Conservation (phyloP, 92 coral and sea anemone genomes). For the Pocillopora grandis region DNA sequence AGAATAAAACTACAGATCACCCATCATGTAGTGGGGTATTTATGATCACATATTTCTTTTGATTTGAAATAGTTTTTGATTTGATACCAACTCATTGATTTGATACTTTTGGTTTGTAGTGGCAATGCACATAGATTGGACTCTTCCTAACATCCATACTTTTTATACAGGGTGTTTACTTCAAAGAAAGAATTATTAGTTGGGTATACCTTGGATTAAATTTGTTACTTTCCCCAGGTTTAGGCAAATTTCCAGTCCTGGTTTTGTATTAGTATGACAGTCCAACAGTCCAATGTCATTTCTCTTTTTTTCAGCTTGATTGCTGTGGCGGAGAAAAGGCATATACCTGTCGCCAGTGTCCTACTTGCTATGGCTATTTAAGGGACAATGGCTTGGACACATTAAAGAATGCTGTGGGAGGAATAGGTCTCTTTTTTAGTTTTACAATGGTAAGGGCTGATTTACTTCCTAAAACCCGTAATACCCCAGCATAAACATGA, state of each 20-base stretch:
- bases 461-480: neutral
- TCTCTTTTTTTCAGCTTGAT: neutral
- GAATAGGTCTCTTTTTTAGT: slow-evolving; percentile 94
- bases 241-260: neutral
- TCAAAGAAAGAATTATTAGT: too few species aligned
- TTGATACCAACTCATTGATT: too few species aligned
- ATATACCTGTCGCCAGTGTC: slow-evolving; percentile 22
- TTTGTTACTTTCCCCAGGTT: neutral
- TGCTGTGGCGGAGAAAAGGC: neutral
- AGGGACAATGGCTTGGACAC: slow-evolving; percentile 53
- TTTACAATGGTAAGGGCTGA: slow-evolving; percentile 82
- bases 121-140: too few species aligned
- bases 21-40: slow-evolving; percentile 43
- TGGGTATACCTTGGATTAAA: too few species aligned
- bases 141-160: too few species aligned
- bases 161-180: too few species aligned
- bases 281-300: neutral
- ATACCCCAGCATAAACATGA: too few species aligned
- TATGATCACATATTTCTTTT: neutral
- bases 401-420: slow-evolving; percentile 87
- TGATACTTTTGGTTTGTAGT: too few species aligned
- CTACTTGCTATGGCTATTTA: slow-evolving; percentile 60
- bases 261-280: neutral
- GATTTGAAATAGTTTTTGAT: too few species aligned
- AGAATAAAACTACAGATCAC: slow-evolving; percentile 38